Evolutionary conservation across 2,888 invertebrate species (phyloP), one percentile per base, ranked within the genome.

Genomic region (Hartigia nigra): DNA sequence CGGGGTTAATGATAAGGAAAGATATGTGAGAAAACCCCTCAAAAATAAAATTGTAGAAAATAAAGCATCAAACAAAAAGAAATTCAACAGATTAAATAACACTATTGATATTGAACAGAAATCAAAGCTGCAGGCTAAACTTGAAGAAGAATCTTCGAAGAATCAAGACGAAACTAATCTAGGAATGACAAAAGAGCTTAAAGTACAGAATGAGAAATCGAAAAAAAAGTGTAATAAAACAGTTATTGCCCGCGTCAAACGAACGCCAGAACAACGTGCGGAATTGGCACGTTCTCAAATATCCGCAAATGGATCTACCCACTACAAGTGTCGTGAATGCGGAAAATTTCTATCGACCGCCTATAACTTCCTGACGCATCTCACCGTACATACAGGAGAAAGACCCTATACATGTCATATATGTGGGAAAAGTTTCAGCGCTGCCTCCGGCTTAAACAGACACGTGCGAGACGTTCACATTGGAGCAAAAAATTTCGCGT

Each of bases 281-380:
- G 72, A 72, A 72, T 72, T 84, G 31, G 34, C 34, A 4, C 34
- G 76, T 1, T 81, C 87, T 4, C 85, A 81, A 79, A 74, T 86
- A 4, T 84, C 86, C 14, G 88, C 91, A 0, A 92, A 93, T 85
- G 93, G 93, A 0, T 92, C 92, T 77, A 90, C 92, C 3, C 93
- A 91, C 83, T 95, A 93, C 87, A 92, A 92, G 77, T 95, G 95
- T 86, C 91, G 88, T 36, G 89, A 92, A 12, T 95, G 95, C 87
- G 92, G 93, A 0, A 94, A 94, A 87, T 92, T 92, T 78, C 88
- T 95, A n/a, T 93, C 94, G 81, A 94, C 94, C 0, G 89, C 93
- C 9, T 94, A 94, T 88, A 94, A 88, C 80, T 86, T 88, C 31
- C 37, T 85, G 23, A 81, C 80, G 23, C 89, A 89, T 78, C 81